Evolutionary conservation across 2,113 vertebrate species (phyloP), one percentile per base, ranked within the genome.

Genomic region (Cyprinodon variegatus): DNA sequence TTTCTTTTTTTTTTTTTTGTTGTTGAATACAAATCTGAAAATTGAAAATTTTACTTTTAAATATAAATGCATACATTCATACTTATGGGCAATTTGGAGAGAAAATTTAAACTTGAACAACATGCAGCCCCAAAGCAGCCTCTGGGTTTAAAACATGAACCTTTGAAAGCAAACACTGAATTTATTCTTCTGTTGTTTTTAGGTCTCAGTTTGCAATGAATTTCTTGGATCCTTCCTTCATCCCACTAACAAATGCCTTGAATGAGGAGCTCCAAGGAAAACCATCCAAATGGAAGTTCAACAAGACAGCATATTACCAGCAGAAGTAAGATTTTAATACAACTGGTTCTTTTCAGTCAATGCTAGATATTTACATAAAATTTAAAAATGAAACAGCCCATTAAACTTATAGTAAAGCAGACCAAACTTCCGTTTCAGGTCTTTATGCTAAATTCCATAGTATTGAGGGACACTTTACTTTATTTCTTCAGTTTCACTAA

Each of bases 201-300:
- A 99, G 98, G 94, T 98, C 98, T 15, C 98, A 99, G 77, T 96
- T 98, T 68, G 97, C 98, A 0, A 94, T 99, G 95, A 99, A 99
- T 93, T 97, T 99, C 82, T 94, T 99, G 91, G 96, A 99, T 78
- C 97, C 97, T 1, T 98, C 98, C 0, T 98, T 98, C 75, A 94
- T 98, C 8, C 96, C 97, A 22, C 91, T 97, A 67, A 97, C 96
- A 14, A 97, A 94, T 67, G 95, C 97, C 61, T 92, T 98, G 82
- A 96, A 93, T 13, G 97, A 97, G 12, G 97, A 98, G 86, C 94
- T 97, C 62, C 97, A 97, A 86, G 96, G 96, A 66, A 98, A 97
- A 90, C 94, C 96, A 39, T 93, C 93, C 85, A 96, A 95, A 83
- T 99, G 98, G 98, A 95, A 89, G 73, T 98, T 99, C 90, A 99